A percentile compares a stretch with the other conserved stretches of the same genome.
phyloP scores from a whole-genome alignment of 2,888 invertebrate species.

The Andrena chrysosceles region DNA sequence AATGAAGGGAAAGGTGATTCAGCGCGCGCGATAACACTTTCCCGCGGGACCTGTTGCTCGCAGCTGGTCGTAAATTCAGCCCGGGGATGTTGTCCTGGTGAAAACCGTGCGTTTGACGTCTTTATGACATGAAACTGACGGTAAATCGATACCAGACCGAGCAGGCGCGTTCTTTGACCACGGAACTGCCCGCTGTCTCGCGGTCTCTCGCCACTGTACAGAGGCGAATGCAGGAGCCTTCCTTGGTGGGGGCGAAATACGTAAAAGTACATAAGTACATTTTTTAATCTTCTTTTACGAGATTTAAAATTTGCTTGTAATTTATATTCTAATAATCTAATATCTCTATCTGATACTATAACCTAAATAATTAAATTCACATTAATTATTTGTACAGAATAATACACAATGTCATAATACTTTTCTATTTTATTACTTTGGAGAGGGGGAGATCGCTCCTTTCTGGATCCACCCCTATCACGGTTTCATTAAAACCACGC shows the following conservation, averaged over 20 bases:
- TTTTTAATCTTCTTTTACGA: too few relatives aligned
- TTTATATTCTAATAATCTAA: too few relatives aligned
- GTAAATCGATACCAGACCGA: constrained; percentile 82
- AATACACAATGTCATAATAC: too few relatives aligned
- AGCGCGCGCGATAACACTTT: constrained; percentile 50
- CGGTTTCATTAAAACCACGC: too few relatives aligned
- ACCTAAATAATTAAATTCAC: too few relatives aligned
- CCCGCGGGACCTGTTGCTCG: constrained; percentile 80
- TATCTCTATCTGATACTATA: too few relatives aligned
- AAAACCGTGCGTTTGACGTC: constrained; percentile 84
- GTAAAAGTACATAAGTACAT: too few relatives aligned
- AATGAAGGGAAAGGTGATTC: constrained; percentile 44
- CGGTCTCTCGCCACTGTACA: not conserved
- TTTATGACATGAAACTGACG: constrained; percentile 84
- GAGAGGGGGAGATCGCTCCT: too few relatives aligned
- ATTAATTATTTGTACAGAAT: too few relatives aligned
- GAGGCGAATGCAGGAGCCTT: not conserved
- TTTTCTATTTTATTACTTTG: not conserved
- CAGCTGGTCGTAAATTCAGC: constrained; percentile 81
- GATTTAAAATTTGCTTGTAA: too few relatives aligned
- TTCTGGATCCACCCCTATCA: not conserved
- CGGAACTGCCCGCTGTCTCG: not conserved
- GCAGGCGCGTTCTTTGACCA: constrained; percentile 30
- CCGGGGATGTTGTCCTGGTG: constrained; percentile 85
- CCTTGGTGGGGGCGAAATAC: too few relatives aligned